Evolutionary conservation across 2,888 invertebrate species (phyloP).

Genomic region (Melanargia galathea): DNA sequence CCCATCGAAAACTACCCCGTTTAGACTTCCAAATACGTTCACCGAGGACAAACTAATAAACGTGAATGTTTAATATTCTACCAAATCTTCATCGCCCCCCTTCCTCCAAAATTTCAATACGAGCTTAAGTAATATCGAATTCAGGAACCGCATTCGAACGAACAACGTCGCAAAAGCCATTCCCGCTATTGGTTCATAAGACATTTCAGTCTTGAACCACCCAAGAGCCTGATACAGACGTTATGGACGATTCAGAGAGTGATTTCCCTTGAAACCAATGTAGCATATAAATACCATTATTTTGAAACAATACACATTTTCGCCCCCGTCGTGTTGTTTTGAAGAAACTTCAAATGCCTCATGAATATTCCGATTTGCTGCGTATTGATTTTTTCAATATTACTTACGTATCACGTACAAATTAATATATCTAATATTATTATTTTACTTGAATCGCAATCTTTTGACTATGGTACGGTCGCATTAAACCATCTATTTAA

Average conservation of each 20-base stretch:
- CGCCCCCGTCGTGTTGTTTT: conserved; percentile 63
- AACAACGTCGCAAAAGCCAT: conserved; percentile 54
- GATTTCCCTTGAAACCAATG: conserved; percentile 82
- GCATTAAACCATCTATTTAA: no score
- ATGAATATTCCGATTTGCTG: conserved; percentile 54
- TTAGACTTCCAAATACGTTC: conserved; percentile 75
- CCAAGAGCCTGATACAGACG: conserved; percentile 58
- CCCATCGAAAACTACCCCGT: conserved; percentile 73
- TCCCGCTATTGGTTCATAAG: conserved; percentile 46
- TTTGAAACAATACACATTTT: conserved; percentile 76
- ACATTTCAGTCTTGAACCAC: conserved; percentile 45
- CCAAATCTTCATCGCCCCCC: conserved; percentile 66
- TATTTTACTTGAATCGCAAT: background rate
- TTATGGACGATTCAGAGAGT: conserved; percentile 75
- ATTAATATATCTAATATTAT: background rate
- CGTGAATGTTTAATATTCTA: conserved; percentile 80
- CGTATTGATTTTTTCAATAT: conserved; percentile 43
- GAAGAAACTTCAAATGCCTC: conserved; percentile 58
- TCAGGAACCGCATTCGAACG: conserved; percentile 52
- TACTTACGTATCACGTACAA: background rate
- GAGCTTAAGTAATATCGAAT: conserved; percentile 72
- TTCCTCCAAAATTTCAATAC: conserved; percentile 69
- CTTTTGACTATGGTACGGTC: no score
- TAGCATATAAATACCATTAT: conserved; percentile 81
- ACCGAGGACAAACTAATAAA: conserved; percentile 79